Base-by-base conservation (phyloP, 2,797 vertebrate genomes). In the Sebastes vulpes region DNA sequence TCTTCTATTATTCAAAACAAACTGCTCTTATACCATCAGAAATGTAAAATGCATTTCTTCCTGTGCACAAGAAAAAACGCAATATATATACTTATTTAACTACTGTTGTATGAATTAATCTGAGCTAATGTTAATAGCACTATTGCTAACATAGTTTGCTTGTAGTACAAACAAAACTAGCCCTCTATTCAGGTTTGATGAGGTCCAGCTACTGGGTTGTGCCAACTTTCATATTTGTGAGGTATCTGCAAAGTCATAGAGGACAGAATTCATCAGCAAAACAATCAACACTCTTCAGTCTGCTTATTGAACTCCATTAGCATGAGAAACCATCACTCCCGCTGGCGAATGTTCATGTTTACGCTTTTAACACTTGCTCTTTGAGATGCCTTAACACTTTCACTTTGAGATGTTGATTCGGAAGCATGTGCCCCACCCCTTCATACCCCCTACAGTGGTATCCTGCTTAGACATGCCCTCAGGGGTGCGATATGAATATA, bases 351-450 rank as follows among this genome's bases (percentile, higher is more conserved):
- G 29, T 26, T 71, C 63, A 61, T 89, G 81, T 90, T 90, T 87
- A 79, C 48, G 4, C 77, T 84, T 83, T 73, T 68, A 89, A 89
- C 57, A 29, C 72, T 78, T 72, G 70, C 85, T 83, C 69, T 87
- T 85, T 83, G 74, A 82, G 75, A 81, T 75, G 72, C 85, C 81
- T 79, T 72, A 83, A 86, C 77, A 72, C 65, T 81, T 84, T 86
- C 76, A 85, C 78, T 91, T 86, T 91, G 75, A 93, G 87, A 86
- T 93, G 85, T 74, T 82, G 83, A 90, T 90, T 78, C 72, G 38
- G 61, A 89, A 80, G 65, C 80, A 77, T 67, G 63, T 26, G 61
- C 63, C 72, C 83, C 67, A 63, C 31, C 76, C 68, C 57, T 48
- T 64, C 66, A 16, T 29, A 73, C 84, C 85, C 72, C 79, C 85